Evolutionary conservation across 2,797 vertebrate genomes (phyloP), one percentile per base, ranked within the genome.

Genomic region (Rhinophrynus dorsalis): DNA sequence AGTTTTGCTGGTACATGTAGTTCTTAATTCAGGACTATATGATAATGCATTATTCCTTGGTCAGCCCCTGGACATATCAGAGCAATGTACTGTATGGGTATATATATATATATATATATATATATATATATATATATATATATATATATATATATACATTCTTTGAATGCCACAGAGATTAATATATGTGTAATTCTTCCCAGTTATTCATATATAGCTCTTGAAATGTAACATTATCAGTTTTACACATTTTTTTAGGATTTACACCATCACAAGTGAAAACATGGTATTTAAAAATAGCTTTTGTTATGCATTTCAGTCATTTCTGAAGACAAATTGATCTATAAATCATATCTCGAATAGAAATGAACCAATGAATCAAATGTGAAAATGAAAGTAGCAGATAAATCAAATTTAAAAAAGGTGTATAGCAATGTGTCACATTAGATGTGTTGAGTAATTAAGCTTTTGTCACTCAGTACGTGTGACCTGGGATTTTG

Each of bases 341-440:
- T 60, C 62, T 59, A 73, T 73, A 59, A 83, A 87, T 85, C 80
- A 88, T 80, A 80, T 82, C 80, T 80, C 65, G 76, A 84, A 84
- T 81, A 85, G 76, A 79, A 89, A 88, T 86, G 82, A 67, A 75
- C 78, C 74, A 76, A 74, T 85, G 75, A 67, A 80, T 90, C 83
- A 86, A 83, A 83, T 74, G 47, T 79, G 74, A 76, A 82, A 79
- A 82, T 83, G 76, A 75, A 85, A 83, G 83, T 85, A 79, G 72
- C 74, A 61, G 72, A 69, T 82, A 86, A 83, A 81, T 88, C 79
- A 88, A 81, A 83, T 81, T 64, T 79, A 33, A 73, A 84, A 83
- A 79, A 80, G 82, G 58, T 80, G 84, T 85, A 76, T 40, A 75
- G 48, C 64, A n/a, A 24, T 82, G 55, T 56, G 71, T 86, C 83